A percentile compares a stretch with the other conserved stretches of the same genome.
These are phyloP conservation scores for Triplophysa dalaica DNA, from an alignment of 2,113 vertebrate genomes.

Conservation along the genomic window DNA sequence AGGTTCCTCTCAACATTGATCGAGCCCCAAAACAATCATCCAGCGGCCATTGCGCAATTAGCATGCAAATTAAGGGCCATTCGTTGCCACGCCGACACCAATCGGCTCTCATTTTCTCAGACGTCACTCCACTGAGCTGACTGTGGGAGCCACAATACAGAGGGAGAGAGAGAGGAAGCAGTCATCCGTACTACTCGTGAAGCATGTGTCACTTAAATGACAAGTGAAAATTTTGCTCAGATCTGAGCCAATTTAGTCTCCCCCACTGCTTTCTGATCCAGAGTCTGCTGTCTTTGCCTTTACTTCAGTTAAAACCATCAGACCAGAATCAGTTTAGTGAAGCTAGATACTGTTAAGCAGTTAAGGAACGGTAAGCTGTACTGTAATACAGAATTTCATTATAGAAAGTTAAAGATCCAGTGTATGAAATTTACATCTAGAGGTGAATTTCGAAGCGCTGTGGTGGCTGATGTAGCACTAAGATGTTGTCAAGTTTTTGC, in stretches of 20 bases:
- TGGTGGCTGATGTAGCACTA: too few species aligned
- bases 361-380: neutral
- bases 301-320: neutral
- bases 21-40: constrained; percentile 63
- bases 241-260: neutral
- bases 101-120: constrained; percentile 71
- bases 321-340: neutral
- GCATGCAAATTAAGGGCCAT: constrained; percentile 75
- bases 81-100: constrained; percentile 64
- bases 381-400: neutral
- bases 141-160: constrained; percentile 31
- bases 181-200: constrained; percentile 25
- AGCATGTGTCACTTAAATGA: constrained; percentile 29
- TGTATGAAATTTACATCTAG: too few species aligned
- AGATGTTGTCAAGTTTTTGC: too few species aligned
- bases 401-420: too few species aligned
- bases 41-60: constrained; percentile 63
- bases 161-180: constrained; percentile 1
- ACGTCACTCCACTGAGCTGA: constrained; percentile 63
- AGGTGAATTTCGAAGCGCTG: too few species aligned
- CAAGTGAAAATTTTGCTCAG: constrained; percentile 16
- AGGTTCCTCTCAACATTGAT: constrained; percentile 63
- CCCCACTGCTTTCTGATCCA: constrained; percentile 11
- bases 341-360: neutral
- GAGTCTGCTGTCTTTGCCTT: neutral